A percentile compares a stretch with the other conserved stretches of the same genome.
These are phyloP conservation scores for Orycteropus afer DNA, from an alignment of 2,113 vertebrate genomes.

Conservation along the genomic window DNA sequence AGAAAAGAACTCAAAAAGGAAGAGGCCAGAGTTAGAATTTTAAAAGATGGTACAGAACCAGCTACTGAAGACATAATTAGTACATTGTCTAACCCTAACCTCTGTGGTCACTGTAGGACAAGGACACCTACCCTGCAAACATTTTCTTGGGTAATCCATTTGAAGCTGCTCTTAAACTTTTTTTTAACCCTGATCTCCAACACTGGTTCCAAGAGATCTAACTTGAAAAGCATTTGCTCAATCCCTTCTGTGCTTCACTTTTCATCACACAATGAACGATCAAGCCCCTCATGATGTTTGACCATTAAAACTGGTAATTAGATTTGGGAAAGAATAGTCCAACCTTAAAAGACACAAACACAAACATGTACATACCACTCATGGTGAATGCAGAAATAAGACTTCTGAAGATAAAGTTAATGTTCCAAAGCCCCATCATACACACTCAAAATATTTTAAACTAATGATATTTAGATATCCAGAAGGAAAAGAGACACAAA, in stretches of 20 bases:
- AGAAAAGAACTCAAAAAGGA: conserved; percentile 47
- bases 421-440: neutral
- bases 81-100: neutral
- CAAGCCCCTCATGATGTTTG: neutral
- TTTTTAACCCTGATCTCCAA: conserved; percentile 1
- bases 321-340: neutral
- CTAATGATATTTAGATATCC: neutral
- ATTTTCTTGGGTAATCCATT: neutral
- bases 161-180: neutral
- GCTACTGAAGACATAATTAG: neutral
- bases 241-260: neutral
- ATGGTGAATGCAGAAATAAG: neutral
- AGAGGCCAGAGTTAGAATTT: conserved; percentile 41
- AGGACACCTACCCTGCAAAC: neutral
- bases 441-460: conserved; percentile 18
- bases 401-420: neutral
- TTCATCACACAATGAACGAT: neutral
- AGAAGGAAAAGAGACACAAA: conserved; percentile 30
- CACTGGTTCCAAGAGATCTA: neutral
- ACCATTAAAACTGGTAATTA: neutral
- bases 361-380: neutral
- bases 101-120: rapidly evolving
- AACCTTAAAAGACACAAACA: neutral
- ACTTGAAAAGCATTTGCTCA: neutral
- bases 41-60: neutral